Percentiles rank a stretch among this genome's conserved stretches.
Conservation (phyloP, 2,888 invertebrate genomes). For the Agrotis puta region DNA sequence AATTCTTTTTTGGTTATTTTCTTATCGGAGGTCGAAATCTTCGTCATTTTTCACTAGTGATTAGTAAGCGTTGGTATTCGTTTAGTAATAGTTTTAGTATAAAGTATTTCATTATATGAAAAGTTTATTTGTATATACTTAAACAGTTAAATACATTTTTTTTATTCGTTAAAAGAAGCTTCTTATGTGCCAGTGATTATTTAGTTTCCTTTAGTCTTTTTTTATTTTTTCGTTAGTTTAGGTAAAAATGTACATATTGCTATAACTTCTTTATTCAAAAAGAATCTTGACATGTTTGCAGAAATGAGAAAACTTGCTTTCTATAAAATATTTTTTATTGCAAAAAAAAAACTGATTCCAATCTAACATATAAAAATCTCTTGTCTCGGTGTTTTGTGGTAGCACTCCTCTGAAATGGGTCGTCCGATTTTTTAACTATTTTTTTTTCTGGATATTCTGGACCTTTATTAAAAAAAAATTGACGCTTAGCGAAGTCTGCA, state of each 20-base stretch:
- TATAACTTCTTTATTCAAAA: slow-evolving; percentile 31
- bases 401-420: too few relatives aligned
- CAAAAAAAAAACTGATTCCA: slow-evolving; percentile 10
- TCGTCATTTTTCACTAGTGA: neutral
- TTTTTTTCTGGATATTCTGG: too few relatives aligned
- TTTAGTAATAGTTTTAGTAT: too few relatives aligned
- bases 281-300: slow-evolving; percentile 13
- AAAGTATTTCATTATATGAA: neutral
- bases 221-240: slow-evolving; percentile 11
- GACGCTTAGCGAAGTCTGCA: too few relatives aligned
- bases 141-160: neutral
- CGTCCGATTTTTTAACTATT: too few relatives aligned
- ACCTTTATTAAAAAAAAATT: too few relatives aligned
- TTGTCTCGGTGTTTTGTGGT: too few relatives aligned
- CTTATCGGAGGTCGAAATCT: neutral
- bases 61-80: neutral
- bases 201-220: slow-evolving; percentile 11
- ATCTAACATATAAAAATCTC: neutral
- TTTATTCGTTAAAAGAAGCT: slow-evolving; percentile 1
- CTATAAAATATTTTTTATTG: slow-evolving; percentile 4
- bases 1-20: neutral
- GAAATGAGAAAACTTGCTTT: slow-evolving; percentile 19
- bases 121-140: neutral
- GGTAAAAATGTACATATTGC: slow-evolving; percentile 22
- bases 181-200: slow-evolving; percentile 24